These are phyloP conservation scores for Pilophorus perplexus DNA, from an alignment of 2,888 invertebrate species.

Conservation along the genomic window DNA sequence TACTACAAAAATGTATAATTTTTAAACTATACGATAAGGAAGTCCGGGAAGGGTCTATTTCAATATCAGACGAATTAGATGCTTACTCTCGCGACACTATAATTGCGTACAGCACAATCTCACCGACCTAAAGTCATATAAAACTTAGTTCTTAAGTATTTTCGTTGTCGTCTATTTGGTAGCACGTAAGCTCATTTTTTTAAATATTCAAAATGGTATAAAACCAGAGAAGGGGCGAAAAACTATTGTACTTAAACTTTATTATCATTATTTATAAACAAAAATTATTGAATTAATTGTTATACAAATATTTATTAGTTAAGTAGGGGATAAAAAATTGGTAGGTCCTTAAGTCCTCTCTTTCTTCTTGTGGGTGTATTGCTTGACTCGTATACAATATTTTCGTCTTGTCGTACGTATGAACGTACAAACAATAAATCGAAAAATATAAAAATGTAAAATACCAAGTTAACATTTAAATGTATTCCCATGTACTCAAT, in stretches of 20 bases:
- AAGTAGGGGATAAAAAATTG: conserved; percentile 24
- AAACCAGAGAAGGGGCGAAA: neutral
- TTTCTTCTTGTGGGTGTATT: conserved; percentile 19
- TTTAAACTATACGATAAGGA: conserved; percentile 15
- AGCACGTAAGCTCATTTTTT: conserved; percentile 18
- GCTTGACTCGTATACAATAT: neutral
- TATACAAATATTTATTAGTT: conserved; percentile 34
- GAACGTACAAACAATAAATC: no score
- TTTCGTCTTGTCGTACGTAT: no score
- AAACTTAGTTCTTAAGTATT: conserved; percentile 29
- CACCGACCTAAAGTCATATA: conserved; percentile 39
- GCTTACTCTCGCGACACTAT: conserved; percentile 28
- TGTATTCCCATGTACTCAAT: no score
- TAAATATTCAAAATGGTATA: neutral
- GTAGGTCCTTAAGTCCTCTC: conserved; percentile 38
- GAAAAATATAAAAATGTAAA: no score
- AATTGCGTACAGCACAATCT: conserved; percentile 40
- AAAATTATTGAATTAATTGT: conserved; percentile 36
- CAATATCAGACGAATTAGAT: conserved; percentile 20
- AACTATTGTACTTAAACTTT: conserved; percentile 38
- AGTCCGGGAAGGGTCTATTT: conserved; percentile 18
- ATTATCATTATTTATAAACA: conserved; percentile 39
- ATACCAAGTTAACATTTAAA: no score
- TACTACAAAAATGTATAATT: conserved; percentile 35
- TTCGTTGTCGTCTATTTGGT: conserved; percentile 39